Evolutionary conservation across 2,113 vertebrate genomes (phyloP).

Genomic region (Scomber scombrus): DNA sequence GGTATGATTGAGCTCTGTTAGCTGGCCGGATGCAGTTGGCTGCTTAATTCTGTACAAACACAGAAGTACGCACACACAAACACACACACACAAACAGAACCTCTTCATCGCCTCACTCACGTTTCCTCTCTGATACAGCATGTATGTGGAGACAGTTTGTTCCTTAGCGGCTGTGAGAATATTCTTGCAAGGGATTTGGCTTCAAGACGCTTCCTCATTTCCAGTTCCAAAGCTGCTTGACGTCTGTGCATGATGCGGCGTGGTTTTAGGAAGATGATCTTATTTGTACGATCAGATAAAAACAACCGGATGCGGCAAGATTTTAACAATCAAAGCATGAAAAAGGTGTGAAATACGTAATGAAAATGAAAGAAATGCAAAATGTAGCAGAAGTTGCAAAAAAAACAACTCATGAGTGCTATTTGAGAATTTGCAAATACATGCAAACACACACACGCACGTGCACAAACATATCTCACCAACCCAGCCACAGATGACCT

Average conservation of each 20-base stretch:
- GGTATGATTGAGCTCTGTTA: neutral
- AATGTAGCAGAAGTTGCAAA: too few relatives aligned
- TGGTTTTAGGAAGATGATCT: neutral
- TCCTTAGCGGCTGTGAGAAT: neutral
- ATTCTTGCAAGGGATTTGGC: slow-evolving; percentile 2
- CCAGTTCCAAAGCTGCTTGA: neutral
- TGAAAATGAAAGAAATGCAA: neutral
- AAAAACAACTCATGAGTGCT: too few relatives aligned
- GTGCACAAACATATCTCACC: slow-evolving; percentile 5
- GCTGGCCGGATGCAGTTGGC: slow-evolving; percentile 34
- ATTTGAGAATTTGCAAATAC: too few relatives aligned
- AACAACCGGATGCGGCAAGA: neutral
- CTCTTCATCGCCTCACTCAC: slow-evolving; percentile 34
- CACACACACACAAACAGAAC: neutral
- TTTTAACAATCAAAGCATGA: neutral
- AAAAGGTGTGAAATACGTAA: neutral
- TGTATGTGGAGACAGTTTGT: neutral
- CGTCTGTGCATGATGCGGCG: too few relatives aligned
- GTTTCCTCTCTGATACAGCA: slow-evolving; percentile 21
- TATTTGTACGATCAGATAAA: slow-evolving; percentile 13
- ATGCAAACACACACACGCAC: neutral
- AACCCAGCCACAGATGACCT: neutral
- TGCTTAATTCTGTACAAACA: neutral
- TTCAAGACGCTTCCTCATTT: slow-evolving; percentile 13
- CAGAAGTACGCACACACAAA: neutral